Percentiles rank a stretch among this genome's conserved stretches.
These are phyloP conservation scores for Esox masquinongy DNA, from an alignment of 2,797 vertebrate genomes.

Conservation along the genomic window DNA sequence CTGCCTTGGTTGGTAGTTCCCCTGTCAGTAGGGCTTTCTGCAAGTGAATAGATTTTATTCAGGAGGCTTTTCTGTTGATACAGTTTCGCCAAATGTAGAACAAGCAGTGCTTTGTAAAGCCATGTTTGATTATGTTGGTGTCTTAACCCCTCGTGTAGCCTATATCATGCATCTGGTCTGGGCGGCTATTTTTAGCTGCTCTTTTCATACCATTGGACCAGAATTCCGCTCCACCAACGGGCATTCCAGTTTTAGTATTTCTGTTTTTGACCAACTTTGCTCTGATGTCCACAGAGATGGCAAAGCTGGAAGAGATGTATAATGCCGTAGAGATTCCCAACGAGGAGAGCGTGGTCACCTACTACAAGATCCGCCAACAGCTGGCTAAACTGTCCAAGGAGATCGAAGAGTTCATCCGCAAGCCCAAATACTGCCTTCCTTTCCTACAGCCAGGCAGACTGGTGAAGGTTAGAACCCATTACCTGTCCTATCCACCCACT, in stretches of 20 bases:
- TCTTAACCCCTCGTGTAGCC: too few relatives aligned
- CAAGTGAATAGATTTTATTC: not conserved
- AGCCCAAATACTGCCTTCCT: constrained; percentile 94
- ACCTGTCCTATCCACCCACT: not conserved
- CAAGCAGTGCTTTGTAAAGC: not conserved
- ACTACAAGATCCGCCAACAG: constrained; percentile 96
- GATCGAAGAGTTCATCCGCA: constrained; percentile 93
- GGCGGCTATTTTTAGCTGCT: not conserved
- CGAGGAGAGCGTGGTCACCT: constrained; percentile 91
- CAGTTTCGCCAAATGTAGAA: not conserved
- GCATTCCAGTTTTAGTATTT: not conserved
- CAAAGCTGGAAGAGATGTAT: constrained; percentile 88
- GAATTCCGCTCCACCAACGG: not conserved
- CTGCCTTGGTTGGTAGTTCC: not conserved
- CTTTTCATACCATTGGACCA: not conserved
- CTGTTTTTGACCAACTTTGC: not conserved
- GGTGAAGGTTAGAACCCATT: constrained; percentile 80
- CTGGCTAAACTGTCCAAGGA: constrained; percentile 92
- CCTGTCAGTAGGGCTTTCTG: not conserved
- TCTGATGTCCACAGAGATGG: constrained; percentile 79
- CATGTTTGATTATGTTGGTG: not conserved
- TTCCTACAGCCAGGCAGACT: constrained; percentile 94
- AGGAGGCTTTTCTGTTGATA: not conserved
- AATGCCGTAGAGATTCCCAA: constrained; percentile 91
- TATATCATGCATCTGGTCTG: not conserved